Percentiles rank a stretch among this genome's conserved stretches.
Conservation (phyloP, 2,888 invertebrate genomes). For the Parelbella ahira region DNA sequence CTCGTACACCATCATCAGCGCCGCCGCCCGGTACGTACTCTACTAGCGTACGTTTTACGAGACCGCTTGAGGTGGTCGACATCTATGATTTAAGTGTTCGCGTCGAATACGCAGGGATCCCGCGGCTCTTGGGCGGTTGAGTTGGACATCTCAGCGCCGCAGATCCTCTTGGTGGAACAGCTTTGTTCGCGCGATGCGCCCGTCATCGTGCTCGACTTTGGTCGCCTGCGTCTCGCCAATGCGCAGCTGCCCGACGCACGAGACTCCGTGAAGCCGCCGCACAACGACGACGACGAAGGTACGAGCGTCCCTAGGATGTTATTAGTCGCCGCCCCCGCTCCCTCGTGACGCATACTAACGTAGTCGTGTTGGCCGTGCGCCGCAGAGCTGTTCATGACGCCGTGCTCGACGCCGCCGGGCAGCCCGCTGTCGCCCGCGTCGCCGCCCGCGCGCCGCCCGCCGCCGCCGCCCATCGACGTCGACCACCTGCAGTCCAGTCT, state of each 20-base stretch:
- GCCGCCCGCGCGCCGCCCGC: conserved; percentile 77
- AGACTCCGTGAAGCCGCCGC: conserved; percentile 37
- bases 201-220: conserved; percentile 94
- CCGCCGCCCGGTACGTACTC: conserved; percentile 30
- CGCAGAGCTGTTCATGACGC: conserved; percentile 87
- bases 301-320: too few species aligned
- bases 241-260: conserved; percentile 42
- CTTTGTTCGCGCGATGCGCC: conserved; percentile 87
- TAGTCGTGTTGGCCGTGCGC: not conserved
- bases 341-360: too few species aligned
- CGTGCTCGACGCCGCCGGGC: conserved; percentile 93
- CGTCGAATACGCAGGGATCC: conserved; percentile 82
- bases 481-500: conserved; percentile 52
- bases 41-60: too few species aligned
- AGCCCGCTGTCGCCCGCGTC: conserved; percentile 83
- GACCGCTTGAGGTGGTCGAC: too few species aligned
- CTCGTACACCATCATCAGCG: conserved; percentile 34
- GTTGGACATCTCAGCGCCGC: conserved; percentile 95
- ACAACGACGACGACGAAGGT: conserved; percentile 49
- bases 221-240: conserved; percentile 84
- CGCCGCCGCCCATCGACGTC: conserved; percentile 56
- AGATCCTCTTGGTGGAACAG: conserved; percentile 93
- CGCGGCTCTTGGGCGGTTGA: conserved; percentile 92
- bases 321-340: too few species aligned
- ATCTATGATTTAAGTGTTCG: too few species aligned